Evolutionary conservation across 1,140 invertebrate genomes (phyloP).

Genomic region (Frieseomelitta varia): DNA sequence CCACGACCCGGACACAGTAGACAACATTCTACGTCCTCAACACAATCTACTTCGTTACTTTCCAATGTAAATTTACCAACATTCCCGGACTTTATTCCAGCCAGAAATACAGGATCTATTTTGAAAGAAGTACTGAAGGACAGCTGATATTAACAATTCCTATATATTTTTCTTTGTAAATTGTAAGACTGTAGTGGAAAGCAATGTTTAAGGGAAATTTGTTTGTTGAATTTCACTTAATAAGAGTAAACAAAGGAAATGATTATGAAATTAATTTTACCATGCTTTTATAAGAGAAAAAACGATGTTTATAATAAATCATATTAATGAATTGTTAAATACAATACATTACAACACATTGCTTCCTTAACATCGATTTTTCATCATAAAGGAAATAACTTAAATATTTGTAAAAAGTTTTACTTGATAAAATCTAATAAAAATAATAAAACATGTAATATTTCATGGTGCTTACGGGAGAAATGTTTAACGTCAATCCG

Average conservation of each 20-base stretch:
- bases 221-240: slow-evolving; percentile 1
- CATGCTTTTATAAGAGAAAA: neutral
- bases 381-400: neutral
- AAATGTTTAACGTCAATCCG: neutral
- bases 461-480: slow-evolving; percentile 3
- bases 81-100: slow-evolving; percentile 85
- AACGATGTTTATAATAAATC: neutral
- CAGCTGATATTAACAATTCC: slow-evolving; percentile 81
- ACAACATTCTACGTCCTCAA: slow-evolving; percentile 73
- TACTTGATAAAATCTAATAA: neutral
- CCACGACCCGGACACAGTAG: slow-evolving; percentile 49
- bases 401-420: neutral
- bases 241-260: slow-evolving; percentile 2
- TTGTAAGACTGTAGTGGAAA: slow-evolving; percentile 12
- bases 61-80: slow-evolving; percentile 84
- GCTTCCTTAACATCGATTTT: neutral
- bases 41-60: slow-evolving; percentile 82
- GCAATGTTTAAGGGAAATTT: slow-evolving; percentile 9
- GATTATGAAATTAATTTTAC: neutral
- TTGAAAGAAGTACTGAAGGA: slow-evolving; percentile 87
- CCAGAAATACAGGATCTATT: slow-evolving; percentile 86
- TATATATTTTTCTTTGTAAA: slow-evolving; percentile 33
- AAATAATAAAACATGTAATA: neutral
- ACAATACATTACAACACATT: neutral
- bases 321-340: neutral